Base-by-base conservation (phyloP, 1,140 invertebrate genomes). In the Bombus waltoni region DNA sequence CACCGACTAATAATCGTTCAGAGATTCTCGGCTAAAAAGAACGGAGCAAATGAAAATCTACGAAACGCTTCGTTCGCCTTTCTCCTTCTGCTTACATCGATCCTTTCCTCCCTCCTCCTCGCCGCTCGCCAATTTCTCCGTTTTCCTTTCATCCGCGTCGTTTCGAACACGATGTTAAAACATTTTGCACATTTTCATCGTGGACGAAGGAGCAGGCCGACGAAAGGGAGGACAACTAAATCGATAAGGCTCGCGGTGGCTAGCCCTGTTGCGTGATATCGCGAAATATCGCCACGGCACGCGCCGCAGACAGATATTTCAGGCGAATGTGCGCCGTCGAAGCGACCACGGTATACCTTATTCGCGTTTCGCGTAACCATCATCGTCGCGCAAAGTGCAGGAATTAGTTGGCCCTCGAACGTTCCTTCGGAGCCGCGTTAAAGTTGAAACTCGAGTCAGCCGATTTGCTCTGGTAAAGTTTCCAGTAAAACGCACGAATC, bases 241-340 rank as follows among this genome's bases (percentile, higher is more conserved):
- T 76, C 72, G 75, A 78, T 83, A 83, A 78, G 82, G 8, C 15
- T 32, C 32, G 59, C 42, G 42, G 11, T 38, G 81, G 68, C 35
- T 32, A 11, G 25, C 47, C 42, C 40, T 82, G 53, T 82, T 47
- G 81, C 81, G 81, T 82, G 81, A 82, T 75, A 82, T 65, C 57
- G 70, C 70, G 80, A 74, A 74, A 74, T 81, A 81, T 81, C 66
- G 47, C 47, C 8, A 53, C 68, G 57, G 38, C 53, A 35, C 32
- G 28, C 70, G 53, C n/a, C 47, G 28, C 57, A 75, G 80, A 82
- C 80, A 75, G 71, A 82, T 82, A 82, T 82, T 82, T 82, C 81
- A 82, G 71, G 81, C 71, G 81, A 74, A 38, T 44, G n/a, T 42
- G 18, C 18, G n/a, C 53, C 32, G 40, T 28, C 10, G 53, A 10